These are phyloP conservation scores for Laodelphax striatellus DNA, from an alignment of 1,140 invertebrate species.

Conservation along the genomic window DNA sequence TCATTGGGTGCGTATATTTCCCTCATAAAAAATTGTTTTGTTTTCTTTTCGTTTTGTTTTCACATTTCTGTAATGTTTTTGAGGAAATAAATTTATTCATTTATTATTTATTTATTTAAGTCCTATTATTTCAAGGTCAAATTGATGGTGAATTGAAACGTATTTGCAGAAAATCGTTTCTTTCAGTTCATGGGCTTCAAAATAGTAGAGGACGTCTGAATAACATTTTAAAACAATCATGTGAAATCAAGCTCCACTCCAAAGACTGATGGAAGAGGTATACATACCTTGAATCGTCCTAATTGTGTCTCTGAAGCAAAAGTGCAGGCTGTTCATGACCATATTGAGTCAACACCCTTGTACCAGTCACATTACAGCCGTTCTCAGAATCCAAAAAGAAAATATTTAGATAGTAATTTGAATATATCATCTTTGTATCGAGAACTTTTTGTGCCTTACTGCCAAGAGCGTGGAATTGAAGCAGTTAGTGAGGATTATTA, in stretches of 20 bases:
- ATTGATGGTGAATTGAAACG: neutral
- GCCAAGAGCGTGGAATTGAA: neutral
- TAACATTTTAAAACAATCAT: neutral
- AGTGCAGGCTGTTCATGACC: neutral
- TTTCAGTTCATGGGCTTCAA: slow-evolving; percentile 7
- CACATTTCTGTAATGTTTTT: too few relatives aligned
- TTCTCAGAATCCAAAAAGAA: neutral
- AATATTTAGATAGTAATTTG: slow-evolving; percentile 5
- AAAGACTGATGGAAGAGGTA: neutral
- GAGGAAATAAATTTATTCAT: too few relatives aligned
- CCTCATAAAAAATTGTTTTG: too few relatives aligned
- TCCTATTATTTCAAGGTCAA: neutral
- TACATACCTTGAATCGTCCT: too few relatives aligned
- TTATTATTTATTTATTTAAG: too few relatives aligned
- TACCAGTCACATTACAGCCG: neutral
- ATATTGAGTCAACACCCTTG: neutral
- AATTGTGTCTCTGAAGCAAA: neutral
- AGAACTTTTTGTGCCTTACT: neutral
- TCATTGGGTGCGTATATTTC: too few relatives aligned
- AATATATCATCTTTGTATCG: slow-evolving; percentile 1
- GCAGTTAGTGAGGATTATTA: neutral
- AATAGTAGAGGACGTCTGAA: neutral
- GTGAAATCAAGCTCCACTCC: neutral
- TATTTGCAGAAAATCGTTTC: slow-evolving; percentile 3
- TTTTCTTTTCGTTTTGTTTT: too few relatives aligned